A percentile compares a stretch with the other conserved stretches of the same genome.
Evolutionary conservation across 2,888 invertebrate genomes (phyloP).

Genomic region (Chirona hameri): DNA sequence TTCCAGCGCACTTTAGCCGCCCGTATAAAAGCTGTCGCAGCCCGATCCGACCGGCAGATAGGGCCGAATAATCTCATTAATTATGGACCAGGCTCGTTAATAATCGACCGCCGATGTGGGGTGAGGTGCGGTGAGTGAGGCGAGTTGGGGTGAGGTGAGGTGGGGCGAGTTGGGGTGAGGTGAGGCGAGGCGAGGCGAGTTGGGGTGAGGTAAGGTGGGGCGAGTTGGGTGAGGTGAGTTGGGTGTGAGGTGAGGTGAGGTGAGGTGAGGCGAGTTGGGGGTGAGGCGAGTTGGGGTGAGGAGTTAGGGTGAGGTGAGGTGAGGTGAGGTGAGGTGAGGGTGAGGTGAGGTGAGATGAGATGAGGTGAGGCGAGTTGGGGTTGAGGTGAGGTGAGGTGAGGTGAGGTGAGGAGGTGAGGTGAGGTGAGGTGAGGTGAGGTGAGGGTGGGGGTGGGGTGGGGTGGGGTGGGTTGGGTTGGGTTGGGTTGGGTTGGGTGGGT

Average conservation of each 20-base stretch:
- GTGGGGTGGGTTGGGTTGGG: too few species aligned
- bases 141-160: neutral
- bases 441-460: too few species aligned
- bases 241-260: too few species aligned
- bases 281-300: neutral
- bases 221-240: neutral
- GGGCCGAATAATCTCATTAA: conserved; percentile 22
- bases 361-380: too few species aligned
- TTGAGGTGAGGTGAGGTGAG: too few species aligned
- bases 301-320: neutral
- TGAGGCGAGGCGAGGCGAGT: neutral
- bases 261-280: neutral
- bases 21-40: conserved; percentile 12
- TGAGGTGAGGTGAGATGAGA: too few species aligned
- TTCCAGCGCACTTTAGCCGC: neutral
- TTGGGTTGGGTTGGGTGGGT: too few species aligned
- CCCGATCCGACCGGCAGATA: neutral
- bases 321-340: neutral
- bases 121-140: too few species aligned
- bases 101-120: neutral
- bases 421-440: too few species aligned
- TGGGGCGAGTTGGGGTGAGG: neutral
- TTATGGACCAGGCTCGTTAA: conserved; percentile 6
- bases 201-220: neutral
- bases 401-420: too few species aligned